These are phyloP conservation scores for Aldabrachelys gigantea DNA, from an alignment of 2,113 vertebrate genomes.

Conservation along the genomic window DNA sequence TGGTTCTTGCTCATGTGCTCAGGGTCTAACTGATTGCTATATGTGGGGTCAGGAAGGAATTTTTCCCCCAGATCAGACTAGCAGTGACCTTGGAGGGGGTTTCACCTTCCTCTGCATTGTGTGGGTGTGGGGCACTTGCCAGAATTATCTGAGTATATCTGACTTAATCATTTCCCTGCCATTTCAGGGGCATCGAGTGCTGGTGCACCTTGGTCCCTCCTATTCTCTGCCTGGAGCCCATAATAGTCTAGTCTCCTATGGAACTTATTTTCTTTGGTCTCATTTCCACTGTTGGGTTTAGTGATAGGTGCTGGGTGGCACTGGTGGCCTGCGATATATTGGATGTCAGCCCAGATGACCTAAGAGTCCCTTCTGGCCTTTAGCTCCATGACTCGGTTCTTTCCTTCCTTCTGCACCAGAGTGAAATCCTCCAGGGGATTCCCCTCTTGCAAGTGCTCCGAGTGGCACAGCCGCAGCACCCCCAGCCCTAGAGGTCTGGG, in stretches of 20 bases:
- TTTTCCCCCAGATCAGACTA: not conserved
- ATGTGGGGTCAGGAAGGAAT: not conserved
- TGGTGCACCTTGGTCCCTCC: not conserved
- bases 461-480: too few species aligned
- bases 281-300: not conserved
- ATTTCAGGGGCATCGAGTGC: not conserved
- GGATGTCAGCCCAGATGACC: not conserved
- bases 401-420: not conserved
- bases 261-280: not conserved
- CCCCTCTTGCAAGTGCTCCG: not conserved
- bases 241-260: not conserved
- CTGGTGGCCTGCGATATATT: not conserved
- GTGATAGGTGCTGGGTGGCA: not conserved
- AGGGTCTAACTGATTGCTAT: too few species aligned
- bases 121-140: not conserved
- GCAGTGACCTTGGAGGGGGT: not conserved
- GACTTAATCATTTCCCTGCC: not conserved
- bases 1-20: not conserved
- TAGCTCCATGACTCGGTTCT: not conserved
- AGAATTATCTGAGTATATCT: not conserved
- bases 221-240: not conserved
- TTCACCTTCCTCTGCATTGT: not conserved
- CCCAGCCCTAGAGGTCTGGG: too few species aligned
- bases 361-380: not conserved
- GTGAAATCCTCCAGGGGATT: not conserved